These are phyloP conservation scores for Neodiprion pinetum DNA, from an alignment of 1,140 invertebrate genomes.

Conservation along the genomic window DNA sequence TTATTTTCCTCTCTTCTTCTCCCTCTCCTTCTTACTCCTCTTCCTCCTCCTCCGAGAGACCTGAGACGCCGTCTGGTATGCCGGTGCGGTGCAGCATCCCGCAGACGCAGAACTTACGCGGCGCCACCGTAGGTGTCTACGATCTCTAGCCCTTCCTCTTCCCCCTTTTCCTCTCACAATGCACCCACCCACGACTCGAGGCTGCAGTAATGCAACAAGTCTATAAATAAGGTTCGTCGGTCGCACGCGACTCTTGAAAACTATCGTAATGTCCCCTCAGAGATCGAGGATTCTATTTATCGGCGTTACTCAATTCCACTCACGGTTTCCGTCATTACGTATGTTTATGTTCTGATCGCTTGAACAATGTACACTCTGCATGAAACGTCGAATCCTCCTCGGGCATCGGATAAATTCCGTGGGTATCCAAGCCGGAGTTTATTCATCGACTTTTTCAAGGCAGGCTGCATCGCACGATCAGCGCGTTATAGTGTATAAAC, in stretches of 20 bases:
- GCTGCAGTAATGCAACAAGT: neutral
- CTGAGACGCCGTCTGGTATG: neutral
- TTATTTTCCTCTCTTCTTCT: neutral
- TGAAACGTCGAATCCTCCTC: too few relatives aligned
- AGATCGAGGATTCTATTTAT: too few relatives aligned
- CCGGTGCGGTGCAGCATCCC: neutral
- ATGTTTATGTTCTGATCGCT: too few relatives aligned
- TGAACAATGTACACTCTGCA: too few relatives aligned
- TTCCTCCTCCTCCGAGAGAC: neutral
- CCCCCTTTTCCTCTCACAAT: neutral
- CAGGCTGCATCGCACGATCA: too few relatives aligned
- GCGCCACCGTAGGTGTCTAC: constrained; percentile 6
- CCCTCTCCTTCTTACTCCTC: neutral
- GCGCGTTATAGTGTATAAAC: too few relatives aligned
- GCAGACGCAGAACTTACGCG: neutral
- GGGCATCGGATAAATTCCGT: too few relatives aligned
- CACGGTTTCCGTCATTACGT: too few relatives aligned
- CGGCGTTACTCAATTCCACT: too few relatives aligned
- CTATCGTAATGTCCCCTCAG: neutral
- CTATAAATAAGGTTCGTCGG: constrained; percentile 1
- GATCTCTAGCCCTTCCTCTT: neutral
- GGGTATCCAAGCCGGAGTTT: too few relatives aligned
- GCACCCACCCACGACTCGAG: neutral
- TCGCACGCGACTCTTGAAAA: constrained; percentile 5
- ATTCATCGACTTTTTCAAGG: too few relatives aligned